A percentile compares a stretch with the other conserved stretches of the same genome.
Conservation (phyloP, 2,113 vertebrate species). For the Elgaria multicarinata region DNA sequence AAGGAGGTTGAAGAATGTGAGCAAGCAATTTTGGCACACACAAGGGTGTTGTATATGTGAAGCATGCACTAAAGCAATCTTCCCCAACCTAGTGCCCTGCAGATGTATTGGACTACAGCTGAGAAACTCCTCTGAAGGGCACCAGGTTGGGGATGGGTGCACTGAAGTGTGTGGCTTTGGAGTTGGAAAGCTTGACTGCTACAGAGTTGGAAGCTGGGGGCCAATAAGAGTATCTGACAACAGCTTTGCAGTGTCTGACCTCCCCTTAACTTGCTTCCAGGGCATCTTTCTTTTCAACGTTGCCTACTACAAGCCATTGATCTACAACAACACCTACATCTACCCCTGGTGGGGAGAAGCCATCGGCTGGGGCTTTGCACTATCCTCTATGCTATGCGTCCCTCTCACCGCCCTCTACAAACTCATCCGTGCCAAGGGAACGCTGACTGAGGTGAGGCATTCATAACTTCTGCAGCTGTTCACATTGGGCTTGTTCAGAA, state of each 20-base stretch:
- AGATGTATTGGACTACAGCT: too few relatives aligned
- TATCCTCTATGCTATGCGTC: conserved; percentile 92
- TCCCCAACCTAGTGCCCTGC: too few relatives aligned
- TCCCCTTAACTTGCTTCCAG: conserved; percentile 54
- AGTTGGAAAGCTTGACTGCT: background rate
- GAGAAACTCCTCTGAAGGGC: too few relatives aligned
- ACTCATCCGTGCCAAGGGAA: conserved; percentile 86
- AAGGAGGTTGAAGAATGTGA: background rate
- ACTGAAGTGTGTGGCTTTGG: background rate
- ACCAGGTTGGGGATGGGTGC: too few relatives aligned
- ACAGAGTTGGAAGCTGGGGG: background rate
- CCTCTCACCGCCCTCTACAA: conserved; percentile 85
- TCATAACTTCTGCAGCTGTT: background rate
- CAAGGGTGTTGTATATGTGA: background rate
- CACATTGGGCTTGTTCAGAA: too few relatives aligned
- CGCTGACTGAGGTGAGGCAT: conserved; percentile 84
- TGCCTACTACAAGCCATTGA: conserved; percentile 87
- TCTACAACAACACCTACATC: conserved; percentile 88
- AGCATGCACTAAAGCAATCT: too few relatives aligned
- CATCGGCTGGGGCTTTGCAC: conserved; percentile 87
- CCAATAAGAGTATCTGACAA: background rate
- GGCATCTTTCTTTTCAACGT: conserved; percentile 89
- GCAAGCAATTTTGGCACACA: background rate
- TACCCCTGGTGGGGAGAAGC: conserved; percentile 90
- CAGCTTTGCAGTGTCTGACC: background rate